Percentiles rank a stretch among this genome's conserved stretches.
Evolutionary conservation across 2,113 vertebrate genomes (phyloP).

Genomic region (Thalassoma bifasciatum): DNA sequence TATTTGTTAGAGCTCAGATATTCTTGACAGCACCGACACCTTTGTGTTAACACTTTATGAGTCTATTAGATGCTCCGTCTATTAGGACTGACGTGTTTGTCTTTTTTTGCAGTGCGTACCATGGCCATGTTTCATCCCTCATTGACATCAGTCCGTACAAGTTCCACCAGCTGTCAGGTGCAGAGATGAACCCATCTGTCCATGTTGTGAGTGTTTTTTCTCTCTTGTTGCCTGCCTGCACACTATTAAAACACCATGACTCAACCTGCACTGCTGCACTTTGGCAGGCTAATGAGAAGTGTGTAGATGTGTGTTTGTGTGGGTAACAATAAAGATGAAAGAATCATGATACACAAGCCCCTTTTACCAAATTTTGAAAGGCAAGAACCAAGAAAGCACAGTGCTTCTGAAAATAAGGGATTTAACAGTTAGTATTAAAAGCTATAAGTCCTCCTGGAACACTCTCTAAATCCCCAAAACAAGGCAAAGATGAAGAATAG

Average conservation of each 20-base stretch:
- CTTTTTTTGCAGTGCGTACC: constrained; percentile 90
- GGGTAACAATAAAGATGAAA: neutral
- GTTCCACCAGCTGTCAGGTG: constrained; percentile 88
- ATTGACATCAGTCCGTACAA: constrained; percentile 99
- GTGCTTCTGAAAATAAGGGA: neutral
- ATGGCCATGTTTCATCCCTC: constrained; percentile 95
- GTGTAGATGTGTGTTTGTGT: neutral
- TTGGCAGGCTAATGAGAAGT: constrained; percentile 43
- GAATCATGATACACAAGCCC: neutral
- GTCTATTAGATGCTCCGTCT: neutral
- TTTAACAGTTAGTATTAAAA: neutral
- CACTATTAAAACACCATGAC: constrained; percentile 66
- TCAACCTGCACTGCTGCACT: constrained; percentile 33
- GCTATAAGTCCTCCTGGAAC: too few species aligned
- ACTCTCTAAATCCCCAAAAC: neutral
- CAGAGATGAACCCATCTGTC: constrained; percentile 87
- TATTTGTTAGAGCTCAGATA: too few species aligned
- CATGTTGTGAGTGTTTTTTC: constrained; percentile 91
- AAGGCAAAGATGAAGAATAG: too few species aligned
- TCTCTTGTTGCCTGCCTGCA: constrained; percentile 9
- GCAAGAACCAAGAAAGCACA: neutral
- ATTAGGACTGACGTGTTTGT: neutral
- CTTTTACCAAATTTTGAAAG: neutral
- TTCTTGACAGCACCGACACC: too few species aligned
- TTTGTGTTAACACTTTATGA: too few species aligned